These are phyloP conservation scores for Spilogale gracilis DNA, from an alignment of 2,113 vertebrate species.

Conservation along the genomic window DNA sequence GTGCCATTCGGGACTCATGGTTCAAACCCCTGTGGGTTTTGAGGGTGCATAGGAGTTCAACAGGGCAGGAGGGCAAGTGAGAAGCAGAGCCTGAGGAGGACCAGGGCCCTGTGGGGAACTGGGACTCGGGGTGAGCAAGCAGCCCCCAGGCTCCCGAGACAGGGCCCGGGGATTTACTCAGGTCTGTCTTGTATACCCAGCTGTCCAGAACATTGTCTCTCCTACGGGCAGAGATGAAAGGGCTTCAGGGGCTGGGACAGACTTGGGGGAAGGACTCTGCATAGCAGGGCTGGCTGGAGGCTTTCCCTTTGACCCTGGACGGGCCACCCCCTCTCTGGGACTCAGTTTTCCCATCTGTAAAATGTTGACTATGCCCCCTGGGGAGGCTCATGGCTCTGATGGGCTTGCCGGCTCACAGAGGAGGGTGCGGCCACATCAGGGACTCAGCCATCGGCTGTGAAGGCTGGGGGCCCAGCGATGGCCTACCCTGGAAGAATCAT, in stretches of 20 bases:
- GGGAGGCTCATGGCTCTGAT: neutral
- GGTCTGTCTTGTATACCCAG: neutral
- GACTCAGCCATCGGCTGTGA: constrained; percentile 54
- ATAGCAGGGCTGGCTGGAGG: neutral
- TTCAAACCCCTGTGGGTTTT: neutral
- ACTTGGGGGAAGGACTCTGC: neutral
- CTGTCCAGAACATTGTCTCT: neutral
- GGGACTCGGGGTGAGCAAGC: neutral
- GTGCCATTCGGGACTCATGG: neutral
- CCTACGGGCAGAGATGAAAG: neutral
- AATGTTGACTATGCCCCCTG: neutral
- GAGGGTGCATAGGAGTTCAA: neutral
- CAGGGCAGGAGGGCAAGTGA: neutral
- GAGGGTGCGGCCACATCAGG: neutral
- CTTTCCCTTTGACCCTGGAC: neutral
- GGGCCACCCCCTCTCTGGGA: neutral
- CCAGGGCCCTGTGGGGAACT: neutral
- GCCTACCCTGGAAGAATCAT: neutral
- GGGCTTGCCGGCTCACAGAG: neutral
- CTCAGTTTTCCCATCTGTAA: constrained; percentile 19
- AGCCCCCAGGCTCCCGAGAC: neutral
- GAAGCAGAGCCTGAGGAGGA: neutral
- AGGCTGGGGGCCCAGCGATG: neutral
- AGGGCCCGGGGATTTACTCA: neutral
- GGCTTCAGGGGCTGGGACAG: neutral